These are phyloP conservation scores for Centrocercus urophasianus DNA, from an alignment of 2,113 vertebrate species.

Conservation along the genomic window DNA sequence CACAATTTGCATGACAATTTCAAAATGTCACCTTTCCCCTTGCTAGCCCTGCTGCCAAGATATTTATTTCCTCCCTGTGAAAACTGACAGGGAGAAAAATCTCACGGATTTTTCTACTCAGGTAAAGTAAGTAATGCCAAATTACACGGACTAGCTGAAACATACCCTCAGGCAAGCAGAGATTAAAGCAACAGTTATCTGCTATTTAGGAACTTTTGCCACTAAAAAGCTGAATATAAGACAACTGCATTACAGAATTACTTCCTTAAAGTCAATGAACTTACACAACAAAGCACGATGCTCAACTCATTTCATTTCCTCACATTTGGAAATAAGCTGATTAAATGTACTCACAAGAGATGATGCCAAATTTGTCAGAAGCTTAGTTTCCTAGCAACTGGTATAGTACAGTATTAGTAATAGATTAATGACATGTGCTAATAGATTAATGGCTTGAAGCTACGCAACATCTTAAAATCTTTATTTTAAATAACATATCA, in stretches of 20 bases:
- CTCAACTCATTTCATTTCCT: conserved; percentile 33
- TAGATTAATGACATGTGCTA: conserved; percentile 41
- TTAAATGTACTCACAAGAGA: conserved; percentile 84
- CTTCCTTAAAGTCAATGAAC: conserved; percentile 1
- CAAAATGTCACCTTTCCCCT: not conserved
- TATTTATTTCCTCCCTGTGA: not conserved
- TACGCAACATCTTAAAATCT: not conserved
- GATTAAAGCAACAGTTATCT: not conserved
- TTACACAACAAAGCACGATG: conserved; percentile 13
- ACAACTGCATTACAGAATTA: not conserved
- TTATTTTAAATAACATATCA: conserved; percentile 5
- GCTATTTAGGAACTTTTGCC: not conserved
- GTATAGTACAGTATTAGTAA: conserved; percentile 72
- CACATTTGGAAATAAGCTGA: conserved; percentile 82
- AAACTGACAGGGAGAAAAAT: not conserved
- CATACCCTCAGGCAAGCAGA: not conserved
- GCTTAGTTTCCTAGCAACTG: conserved; percentile 88
- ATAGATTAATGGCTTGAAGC: conserved; percentile 40
- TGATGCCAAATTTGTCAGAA: conserved; percentile 83
- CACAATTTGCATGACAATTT: not conserved
- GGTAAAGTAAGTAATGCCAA: not conserved
- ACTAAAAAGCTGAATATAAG: not conserved
- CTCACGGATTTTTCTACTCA: not conserved
- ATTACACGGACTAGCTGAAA: not conserved
- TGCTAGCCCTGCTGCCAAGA: not conserved